Evolutionary conservation across 2,888 invertebrate species (phyloP), one percentile per base, ranked within the genome.

Genomic region (Spisula solida): DNA sequence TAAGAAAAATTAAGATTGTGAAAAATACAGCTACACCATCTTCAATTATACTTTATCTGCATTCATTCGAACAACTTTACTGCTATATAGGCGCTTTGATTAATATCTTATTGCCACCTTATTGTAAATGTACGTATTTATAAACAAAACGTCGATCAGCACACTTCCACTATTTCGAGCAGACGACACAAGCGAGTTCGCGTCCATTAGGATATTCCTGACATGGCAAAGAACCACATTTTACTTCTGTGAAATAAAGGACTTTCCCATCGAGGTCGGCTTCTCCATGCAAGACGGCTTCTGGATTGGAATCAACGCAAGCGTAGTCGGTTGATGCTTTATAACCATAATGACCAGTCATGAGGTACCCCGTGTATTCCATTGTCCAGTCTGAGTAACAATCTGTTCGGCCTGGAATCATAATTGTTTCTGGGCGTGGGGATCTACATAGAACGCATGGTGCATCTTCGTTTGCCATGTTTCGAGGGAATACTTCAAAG

Each of bases 281-380:
- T 34, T 80, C 82, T 8, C 86, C 89, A 25, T 82, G 85, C 25
- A 66, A 48, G 6, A 86, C 41, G n/a, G 80, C 70, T 70, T 89
- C 89, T 66, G 89, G 86, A 29, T 83, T 29, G 0, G 55, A 20
- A 34, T 89, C 89, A 6, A 89, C 81, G 55, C 89, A 89, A 10
- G 78, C 56, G 29, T 82, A 89, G 41, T 89, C 86, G 34, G 66
- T 51, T 5, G 56, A 78, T 8, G 20, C 66, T 41, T 47, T 51
- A 8, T 86, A 66, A 34, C 0, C 0, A 70, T 79, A 56, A 25
- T 81, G 34, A 18, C 86, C 89, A 14, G 82, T 82, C 88, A 88
- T 88, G 14, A 88, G 88, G 79, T 85, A 88, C 8, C 88, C 88
- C 0, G 81, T 60, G 48, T 88, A 88, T 79, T 88, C 85, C 48